Percentiles rank a stretch among this genome's conserved stretches.
Evolutionary conservation across 2,113 vertebrate species (phyloP).

Genomic region (Lagopus leucura): DNA sequence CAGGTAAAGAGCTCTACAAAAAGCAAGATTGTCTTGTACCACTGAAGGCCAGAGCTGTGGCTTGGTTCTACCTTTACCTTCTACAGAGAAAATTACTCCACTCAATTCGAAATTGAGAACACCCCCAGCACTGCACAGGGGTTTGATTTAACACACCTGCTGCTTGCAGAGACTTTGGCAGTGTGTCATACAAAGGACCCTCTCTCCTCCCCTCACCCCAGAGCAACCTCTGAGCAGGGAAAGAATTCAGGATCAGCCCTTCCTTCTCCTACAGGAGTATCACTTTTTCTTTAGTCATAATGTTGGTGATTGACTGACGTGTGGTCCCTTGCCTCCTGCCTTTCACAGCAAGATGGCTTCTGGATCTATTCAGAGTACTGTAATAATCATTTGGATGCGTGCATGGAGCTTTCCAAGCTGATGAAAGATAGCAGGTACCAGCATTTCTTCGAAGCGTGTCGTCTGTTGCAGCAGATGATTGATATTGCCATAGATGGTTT

Average conservation of each 20-base stretch:
- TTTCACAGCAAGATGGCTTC: conserved; percentile 95
- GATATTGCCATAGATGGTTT: conserved; percentile 99
- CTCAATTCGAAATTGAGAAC: neutral
- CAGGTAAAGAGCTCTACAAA: neutral
- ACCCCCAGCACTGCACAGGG: neutral
- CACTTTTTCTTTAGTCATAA: neutral
- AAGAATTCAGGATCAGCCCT: neutral
- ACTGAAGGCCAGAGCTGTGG: neutral
- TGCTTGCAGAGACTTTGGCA: neutral
- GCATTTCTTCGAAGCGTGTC: conserved; percentile 98
- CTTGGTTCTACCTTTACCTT: neutral
- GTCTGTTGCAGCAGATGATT: conserved; percentile 98
- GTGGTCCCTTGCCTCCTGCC: neutral
- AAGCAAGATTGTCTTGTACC: neutral
- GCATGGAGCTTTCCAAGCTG: conserved; percentile 98
- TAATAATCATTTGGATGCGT: conserved; percentile 97
- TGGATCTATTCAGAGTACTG: conserved; percentile 99
- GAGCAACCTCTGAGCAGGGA: neutral
- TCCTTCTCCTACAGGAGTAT: neutral
- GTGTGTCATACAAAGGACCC: neutral
- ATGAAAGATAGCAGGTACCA: conserved; percentile 98
- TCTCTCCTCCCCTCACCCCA: neutral
- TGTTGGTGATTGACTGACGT: neutral
- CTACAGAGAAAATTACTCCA: neutral
- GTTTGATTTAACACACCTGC: neutral